These are phyloP conservation scores for Bubo bubo DNA, from an alignment of 2,113 vertebrate species.

Conservation along the genomic window DNA sequence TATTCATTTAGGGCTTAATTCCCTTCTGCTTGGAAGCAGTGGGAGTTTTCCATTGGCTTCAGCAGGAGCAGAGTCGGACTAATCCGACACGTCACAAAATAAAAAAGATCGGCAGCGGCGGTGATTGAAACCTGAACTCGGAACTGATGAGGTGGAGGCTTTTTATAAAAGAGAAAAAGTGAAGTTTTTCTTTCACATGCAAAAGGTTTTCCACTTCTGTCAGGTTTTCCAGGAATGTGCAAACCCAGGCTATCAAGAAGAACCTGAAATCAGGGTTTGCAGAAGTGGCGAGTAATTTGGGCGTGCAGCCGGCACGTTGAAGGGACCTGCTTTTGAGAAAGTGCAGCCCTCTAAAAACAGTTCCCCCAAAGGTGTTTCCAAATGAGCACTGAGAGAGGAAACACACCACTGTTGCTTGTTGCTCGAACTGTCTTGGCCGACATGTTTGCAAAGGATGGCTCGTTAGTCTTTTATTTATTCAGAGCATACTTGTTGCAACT, in stretches of 20 bases:
- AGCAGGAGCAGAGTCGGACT: rapidly evolving
- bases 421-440: not conserved
- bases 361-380: not conserved
- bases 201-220: not conserved
- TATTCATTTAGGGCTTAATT: not conserved
- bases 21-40: not conserved
- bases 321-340: conserved; percentile 6
- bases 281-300: not conserved
- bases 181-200: not conserved
- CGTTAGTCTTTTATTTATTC: not conserved
- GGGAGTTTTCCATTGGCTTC: not conserved
- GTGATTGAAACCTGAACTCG: not conserved
- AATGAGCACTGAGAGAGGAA: not conserved
- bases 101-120: not conserved
- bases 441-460: not conserved
- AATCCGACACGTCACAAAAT: not conserved
- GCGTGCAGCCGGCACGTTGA: rapidly evolving
- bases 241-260: not conserved
- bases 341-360: not conserved
- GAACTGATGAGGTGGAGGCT: not conserved
- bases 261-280: not conserved
- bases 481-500: not conserved
- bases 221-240: not conserved
- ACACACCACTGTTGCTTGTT: not conserved
- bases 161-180: not conserved